These are phyloP conservation scores for Sebastes baramenuke DNA, from an alignment of 2,797 vertebrate genomes.

Conservation along the genomic window DNA sequence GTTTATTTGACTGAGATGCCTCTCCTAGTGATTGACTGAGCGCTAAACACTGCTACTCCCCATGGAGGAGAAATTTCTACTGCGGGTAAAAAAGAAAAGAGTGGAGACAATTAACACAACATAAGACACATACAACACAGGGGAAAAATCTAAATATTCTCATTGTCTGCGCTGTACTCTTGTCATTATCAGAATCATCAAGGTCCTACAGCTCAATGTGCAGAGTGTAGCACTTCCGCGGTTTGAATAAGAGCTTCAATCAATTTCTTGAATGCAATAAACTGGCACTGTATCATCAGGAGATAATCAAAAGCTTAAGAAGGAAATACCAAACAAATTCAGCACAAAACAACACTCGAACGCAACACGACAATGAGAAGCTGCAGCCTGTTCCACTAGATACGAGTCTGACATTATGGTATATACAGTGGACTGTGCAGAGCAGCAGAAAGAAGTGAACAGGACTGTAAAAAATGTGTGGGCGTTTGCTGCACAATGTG, in stretches of 20 bases:
- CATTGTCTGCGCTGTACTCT: background rate
- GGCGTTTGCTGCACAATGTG: constrained; percentile 61
- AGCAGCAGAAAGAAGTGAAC: constrained; percentile 51
- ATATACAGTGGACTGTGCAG: constrained; percentile 18
- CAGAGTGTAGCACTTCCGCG: background rate
- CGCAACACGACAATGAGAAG: background rate
- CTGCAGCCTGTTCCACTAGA: background rate
- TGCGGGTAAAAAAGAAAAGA: background rate
- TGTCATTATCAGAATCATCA: constrained; percentile 24
- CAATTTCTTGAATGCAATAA: constrained; percentile 15
- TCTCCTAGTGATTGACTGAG: constrained; percentile 47
- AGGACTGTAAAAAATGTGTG: constrained; percentile 51
- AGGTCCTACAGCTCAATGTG: constrained; percentile 11
- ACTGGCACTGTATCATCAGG: background rate
- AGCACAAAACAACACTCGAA: background rate
- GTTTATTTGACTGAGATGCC: constrained; percentile 38
- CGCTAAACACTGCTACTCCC: constrained; percentile 22
- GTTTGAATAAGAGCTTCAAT: constrained; percentile 25
- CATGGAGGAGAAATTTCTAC: background rate
- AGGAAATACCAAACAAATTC: background rate
- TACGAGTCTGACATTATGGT: background rate
- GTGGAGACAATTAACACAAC: constrained; percentile 6
- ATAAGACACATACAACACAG: background rate
- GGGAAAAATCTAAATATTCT: background rate
- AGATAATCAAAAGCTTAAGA: constrained; percentile 7